These are phyloP conservation scores for Eremobia ochroleuca DNA, from an alignment of 2,888 invertebrate genomes.

Conservation along the genomic window DNA sequence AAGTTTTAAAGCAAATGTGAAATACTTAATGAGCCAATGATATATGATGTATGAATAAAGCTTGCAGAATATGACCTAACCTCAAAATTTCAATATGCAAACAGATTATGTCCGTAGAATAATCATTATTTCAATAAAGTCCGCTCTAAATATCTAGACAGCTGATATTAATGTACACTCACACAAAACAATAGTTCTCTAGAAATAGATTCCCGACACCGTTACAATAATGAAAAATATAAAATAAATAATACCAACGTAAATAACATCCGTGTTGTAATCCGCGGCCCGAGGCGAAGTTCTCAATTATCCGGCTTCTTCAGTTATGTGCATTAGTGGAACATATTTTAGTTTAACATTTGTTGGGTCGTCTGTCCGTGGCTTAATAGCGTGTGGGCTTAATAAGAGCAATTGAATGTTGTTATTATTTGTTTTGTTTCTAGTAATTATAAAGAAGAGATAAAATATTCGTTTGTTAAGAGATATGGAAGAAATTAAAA, in stretches of 20 bases:
- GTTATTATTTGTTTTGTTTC: slow-evolving; percentile 55
- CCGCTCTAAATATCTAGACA: slow-evolving; percentile 39
- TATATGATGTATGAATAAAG: slow-evolving; percentile 41
- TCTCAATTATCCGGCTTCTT: slow-evolving; percentile 72
- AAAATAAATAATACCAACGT: slow-evolving; percentile 65
- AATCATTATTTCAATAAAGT: slow-evolving; percentile 39
- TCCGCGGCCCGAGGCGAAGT: slow-evolving; percentile 62
- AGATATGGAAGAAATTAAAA: slow-evolving; percentile 15
- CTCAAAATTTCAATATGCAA: slow-evolving; percentile 4
- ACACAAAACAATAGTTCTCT: slow-evolving; percentile 56
- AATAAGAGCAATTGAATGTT: slow-evolving; percentile 65
- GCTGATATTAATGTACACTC: slow-evolving; percentile 47
- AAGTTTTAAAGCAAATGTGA: slow-evolving; percentile 49
- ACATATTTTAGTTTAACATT: slow-evolving; percentile 68
- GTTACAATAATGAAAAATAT: slow-evolving; percentile 69
- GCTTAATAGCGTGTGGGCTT: slow-evolving; percentile 59
- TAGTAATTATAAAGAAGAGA: slow-evolving; percentile 42
- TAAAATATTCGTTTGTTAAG: slow-evolving; percentile 30
- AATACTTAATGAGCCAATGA: slow-evolving; percentile 58
- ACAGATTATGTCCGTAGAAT: background rate
- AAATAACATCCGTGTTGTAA: slow-evolving; percentile 61
- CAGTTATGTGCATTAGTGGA: slow-evolving; percentile 69
- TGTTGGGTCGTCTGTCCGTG: slow-evolving; percentile 50
- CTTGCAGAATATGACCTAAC: slow-evolving; percentile 38
- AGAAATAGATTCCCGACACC: slow-evolving; percentile 50